Conservation (phyloP, 2,888 invertebrate species). For the Diabrotica balteata region DNA sequence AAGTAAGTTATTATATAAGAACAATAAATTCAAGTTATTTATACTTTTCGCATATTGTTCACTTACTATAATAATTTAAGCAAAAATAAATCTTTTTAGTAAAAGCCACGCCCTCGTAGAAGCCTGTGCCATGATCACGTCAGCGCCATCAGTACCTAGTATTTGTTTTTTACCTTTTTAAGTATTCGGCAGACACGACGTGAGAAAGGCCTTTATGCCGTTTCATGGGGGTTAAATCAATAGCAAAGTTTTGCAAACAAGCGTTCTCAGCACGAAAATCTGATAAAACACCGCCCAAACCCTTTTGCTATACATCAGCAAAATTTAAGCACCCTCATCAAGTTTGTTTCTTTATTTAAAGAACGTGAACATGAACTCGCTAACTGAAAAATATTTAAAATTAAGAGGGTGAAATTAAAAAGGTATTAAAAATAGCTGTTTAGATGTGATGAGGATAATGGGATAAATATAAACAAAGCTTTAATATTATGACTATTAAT, state of each 20-base stretch:
- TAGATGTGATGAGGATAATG: too few relatives aligned
- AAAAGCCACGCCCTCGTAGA: too few relatives aligned
- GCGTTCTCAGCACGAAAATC: conserved; percentile 55
- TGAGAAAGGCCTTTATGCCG: conserved; percentile 43
- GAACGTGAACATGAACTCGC: neutral
- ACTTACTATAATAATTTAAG: too few relatives aligned
- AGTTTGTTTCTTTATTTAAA: conserved; percentile 2
- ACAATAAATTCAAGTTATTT: too few relatives aligned
- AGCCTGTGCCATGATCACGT: neutral
- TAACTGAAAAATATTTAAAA: too few relatives aligned
- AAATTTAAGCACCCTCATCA: conserved; percentile 38
- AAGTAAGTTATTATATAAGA: too few relatives aligned
- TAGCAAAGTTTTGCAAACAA: conserved; percentile 47
- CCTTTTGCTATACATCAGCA: conserved; percentile 31
- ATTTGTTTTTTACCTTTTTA: conserved; percentile 5
- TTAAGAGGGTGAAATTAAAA: too few relatives aligned
- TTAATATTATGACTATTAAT: too few relatives aligned
- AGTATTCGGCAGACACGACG: conserved; percentile 24
- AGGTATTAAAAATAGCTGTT: too few relatives aligned
- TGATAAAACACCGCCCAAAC: conserved; percentile 45
- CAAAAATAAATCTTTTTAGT: too few relatives aligned
- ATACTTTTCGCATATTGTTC: too few relatives aligned
- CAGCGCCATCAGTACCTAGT: neutral
- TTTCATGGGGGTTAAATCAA: conserved; percentile 53
- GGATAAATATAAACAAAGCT: too few relatives aligned